Conservation (phyloP, 2,888 invertebrate genomes). For the Cosmia pyralina region DNA sequence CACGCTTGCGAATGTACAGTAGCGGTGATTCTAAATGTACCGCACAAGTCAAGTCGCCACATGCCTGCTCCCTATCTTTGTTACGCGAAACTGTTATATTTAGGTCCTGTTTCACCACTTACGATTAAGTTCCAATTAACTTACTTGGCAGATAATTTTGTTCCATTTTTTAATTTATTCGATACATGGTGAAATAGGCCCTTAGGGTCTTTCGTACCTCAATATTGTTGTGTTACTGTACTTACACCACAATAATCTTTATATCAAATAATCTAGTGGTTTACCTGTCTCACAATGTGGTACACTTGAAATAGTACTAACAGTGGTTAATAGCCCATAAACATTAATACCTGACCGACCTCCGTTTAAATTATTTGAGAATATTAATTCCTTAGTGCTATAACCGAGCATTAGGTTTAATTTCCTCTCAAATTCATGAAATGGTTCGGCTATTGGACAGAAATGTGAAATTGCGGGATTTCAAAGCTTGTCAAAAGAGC, state of each 20-base stretch:
- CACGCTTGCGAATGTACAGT: too few species aligned
- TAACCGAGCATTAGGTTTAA: neutral
- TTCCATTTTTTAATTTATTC: too few species aligned
- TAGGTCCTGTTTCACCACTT: too few species aligned
- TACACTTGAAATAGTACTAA: neutral
- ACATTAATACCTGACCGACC: neutral
- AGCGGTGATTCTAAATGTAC: too few species aligned
- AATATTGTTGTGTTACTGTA: too few species aligned
- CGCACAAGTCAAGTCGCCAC: too few species aligned
- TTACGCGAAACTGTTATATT: too few species aligned
- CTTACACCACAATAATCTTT: neutral
- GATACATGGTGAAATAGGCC: too few species aligned
- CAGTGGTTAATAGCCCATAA: neutral
- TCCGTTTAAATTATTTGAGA: neutral
- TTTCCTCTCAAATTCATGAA: constrained; percentile 21
- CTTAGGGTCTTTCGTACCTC: too few species aligned
- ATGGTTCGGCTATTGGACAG: constrained; percentile 13
- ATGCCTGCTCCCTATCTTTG: too few species aligned
- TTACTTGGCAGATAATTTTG: too few species aligned
- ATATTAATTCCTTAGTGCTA: neutral
- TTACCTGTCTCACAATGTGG: neutral
- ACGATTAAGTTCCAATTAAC: too few species aligned
- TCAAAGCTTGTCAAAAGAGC: constrained; percentile 14
- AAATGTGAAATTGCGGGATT: constrained; percentile 19
- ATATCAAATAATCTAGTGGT: neutral